Evolutionary conservation across 1,140 invertebrate species (phyloP).

Genomic region (Chionoecetes opilio): DNA sequence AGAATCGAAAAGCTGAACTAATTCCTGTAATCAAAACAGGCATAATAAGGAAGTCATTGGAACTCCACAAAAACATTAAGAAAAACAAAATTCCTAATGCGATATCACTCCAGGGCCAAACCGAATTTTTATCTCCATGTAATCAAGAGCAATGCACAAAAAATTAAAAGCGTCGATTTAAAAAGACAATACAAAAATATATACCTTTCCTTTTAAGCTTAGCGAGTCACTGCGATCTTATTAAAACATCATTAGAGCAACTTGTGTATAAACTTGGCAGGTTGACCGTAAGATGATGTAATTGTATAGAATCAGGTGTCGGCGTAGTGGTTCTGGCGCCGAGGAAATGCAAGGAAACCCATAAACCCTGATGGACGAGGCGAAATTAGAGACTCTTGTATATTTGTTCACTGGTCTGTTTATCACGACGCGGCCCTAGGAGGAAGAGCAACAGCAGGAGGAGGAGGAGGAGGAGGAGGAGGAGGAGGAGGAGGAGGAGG

Average conservation of each 20-base stretch:
- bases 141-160: too few relatives aligned
- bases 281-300: not conserved
- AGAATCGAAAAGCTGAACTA: too few relatives aligned
- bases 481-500: not conserved
- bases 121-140: too few relatives aligned
- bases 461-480: not conserved
- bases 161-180: too few relatives aligned
- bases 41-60: too few relatives aligned
- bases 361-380: not conserved
- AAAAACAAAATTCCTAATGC: too few relatives aligned
- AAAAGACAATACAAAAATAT: not conserved
- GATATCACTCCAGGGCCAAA: too few relatives aligned
- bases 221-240: not conserved
- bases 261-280: not conserved
- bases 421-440: not conserved
- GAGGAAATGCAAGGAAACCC: slow-evolving; percentile 7
- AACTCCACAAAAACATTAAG: too few relatives aligned
- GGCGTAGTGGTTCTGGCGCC: not conserved
- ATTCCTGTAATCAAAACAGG: too few relatives aligned
- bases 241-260: slow-evolving; percentile 9
- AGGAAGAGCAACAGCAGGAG: not conserved
- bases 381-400: not conserved
- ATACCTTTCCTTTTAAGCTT: not conserved
- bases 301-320: not conserved
- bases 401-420: slow-evolving; percentile 16